Conservation (phyloP, 35 echinoderm and acorn worm genomes). For the Ptychodera flava region DNA sequence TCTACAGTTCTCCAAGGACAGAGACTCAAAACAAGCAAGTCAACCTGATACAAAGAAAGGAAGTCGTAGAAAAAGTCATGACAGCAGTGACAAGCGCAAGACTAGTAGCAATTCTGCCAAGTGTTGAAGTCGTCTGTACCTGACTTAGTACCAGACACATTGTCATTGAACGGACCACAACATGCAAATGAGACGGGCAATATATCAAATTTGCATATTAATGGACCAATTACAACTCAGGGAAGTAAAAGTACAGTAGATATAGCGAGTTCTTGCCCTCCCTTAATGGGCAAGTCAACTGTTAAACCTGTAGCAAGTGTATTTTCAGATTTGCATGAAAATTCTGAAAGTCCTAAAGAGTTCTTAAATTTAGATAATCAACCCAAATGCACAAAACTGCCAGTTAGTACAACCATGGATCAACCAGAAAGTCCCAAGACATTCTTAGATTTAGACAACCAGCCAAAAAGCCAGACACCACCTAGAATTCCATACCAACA, state of each 20-base stretch:
- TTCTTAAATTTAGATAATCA: neutral
- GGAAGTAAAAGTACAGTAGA: neutral
- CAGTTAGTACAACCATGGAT: neutral
- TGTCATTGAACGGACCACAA: neutral
- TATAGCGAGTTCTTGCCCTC: neutral
- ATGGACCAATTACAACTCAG: neutral
- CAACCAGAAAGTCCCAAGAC: neutral
- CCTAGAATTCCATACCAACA: no score
- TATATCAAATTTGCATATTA: neutral
- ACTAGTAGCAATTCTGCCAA: neutral
- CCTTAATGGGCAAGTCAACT: neutral
- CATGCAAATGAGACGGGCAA: neutral
- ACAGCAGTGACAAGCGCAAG: neutral
- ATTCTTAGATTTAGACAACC: neutral
- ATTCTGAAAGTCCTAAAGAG: neutral
- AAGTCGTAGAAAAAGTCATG: neutral
- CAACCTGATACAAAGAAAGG: neutral
- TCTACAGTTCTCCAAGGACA: neutral
- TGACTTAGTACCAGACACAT: neutral
- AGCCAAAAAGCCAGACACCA: no score
- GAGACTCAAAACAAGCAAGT: neutral
- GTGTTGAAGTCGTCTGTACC: neutral
- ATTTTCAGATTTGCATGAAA: neutral
- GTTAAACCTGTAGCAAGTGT: neutral
- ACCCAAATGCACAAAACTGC: neutral